Evolutionary conservation across 2,113 vertebrate species (phyloP).

Genomic region (Struthio camelus): DNA sequence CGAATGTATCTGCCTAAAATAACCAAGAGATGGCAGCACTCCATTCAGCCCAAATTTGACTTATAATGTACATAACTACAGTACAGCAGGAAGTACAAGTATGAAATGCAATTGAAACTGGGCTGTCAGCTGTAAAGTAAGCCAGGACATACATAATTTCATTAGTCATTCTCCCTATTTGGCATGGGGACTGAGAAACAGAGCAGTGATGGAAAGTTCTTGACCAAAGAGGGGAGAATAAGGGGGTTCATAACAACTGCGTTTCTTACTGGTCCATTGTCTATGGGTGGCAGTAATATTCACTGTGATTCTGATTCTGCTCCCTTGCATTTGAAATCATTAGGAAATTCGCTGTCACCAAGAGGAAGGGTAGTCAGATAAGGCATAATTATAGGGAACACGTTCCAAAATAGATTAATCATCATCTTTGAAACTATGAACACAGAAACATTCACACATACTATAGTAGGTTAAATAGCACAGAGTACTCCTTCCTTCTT

Average conservation of each 20-base stretch:
- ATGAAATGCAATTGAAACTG: neutral
- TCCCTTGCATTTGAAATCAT: neutral
- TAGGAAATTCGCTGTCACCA: neutral
- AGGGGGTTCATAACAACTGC: accelerated
- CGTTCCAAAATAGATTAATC: neutral
- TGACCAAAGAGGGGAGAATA: neutral
- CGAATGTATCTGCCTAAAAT: neutral
- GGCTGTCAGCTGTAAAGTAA: neutral
- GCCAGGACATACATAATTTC: neutral
- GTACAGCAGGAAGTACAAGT: neutral
- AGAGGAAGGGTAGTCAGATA: neutral
- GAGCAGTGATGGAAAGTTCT: neutral
- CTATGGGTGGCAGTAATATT: neutral
- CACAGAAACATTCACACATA: neutral
- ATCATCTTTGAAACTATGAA: neutral
- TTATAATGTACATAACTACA: neutral
- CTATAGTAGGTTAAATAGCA: neutral
- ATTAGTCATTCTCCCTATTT: neutral
- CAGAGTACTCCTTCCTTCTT: neutral
- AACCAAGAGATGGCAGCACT: constrained; percentile 64
- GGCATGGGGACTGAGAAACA: neutral
- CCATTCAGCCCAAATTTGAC: constrained; percentile 11
- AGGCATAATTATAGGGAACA: accelerated
- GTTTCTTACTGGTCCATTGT: neutral
- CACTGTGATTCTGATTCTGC: neutral